A percentile compares a stretch with the other conserved stretches of the same genome.
Evolutionary conservation across 1,140 invertebrate genomes (phyloP).

Genomic region (Pseudomyrmex concolor): DNA sequence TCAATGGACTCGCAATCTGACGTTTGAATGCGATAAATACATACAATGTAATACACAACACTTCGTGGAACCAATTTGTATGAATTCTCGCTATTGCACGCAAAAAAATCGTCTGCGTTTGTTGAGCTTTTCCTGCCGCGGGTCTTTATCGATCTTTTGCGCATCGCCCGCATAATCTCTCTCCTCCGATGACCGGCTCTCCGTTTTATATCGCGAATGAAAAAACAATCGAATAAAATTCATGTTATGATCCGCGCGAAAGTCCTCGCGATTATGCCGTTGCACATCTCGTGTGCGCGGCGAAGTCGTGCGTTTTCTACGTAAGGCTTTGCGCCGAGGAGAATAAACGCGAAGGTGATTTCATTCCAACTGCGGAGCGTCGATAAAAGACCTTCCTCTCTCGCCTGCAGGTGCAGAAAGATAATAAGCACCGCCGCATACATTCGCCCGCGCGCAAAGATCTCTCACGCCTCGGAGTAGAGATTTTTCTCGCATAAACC

Average conservation of each 20-base stretch:
- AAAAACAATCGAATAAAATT: conserved; percentile 46
- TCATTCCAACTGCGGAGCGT: conserved; percentile 51
- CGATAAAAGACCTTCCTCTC: conserved; percentile 58
- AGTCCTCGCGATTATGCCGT: conserved; percentile 33
- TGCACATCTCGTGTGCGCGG: conserved; percentile 14
- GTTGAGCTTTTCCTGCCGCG: background rate
- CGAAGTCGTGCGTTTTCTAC: conserved; percentile 25
- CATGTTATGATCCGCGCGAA: conserved; percentile 44
- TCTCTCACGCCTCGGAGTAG: conserved; percentile 29
- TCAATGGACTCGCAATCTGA: too few species aligned
- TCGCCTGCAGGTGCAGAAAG: conserved; percentile 57
- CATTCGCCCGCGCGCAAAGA: background rate
- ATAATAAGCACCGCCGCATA: conserved; percentile 51
- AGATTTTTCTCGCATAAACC: conserved; percentile 43
- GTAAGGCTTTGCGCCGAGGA: background rate
- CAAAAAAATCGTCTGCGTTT: conserved; percentile 34
- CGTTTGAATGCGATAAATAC: background rate
- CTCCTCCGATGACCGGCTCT: conserved; percentile 8
- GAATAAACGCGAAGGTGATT: conserved; percentile 57
- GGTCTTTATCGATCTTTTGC: conserved; percentile 32
- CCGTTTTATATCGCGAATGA: conserved; percentile 14
- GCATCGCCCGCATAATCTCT: background rate
- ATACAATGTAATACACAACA: background rate
- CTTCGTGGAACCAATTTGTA: background rate
- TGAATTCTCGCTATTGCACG: conserved; percentile 12